phyloP scores from a whole-genome alignment of 1,140 invertebrate genomes.

The Leptinotarsa undecemlineata region DNA sequence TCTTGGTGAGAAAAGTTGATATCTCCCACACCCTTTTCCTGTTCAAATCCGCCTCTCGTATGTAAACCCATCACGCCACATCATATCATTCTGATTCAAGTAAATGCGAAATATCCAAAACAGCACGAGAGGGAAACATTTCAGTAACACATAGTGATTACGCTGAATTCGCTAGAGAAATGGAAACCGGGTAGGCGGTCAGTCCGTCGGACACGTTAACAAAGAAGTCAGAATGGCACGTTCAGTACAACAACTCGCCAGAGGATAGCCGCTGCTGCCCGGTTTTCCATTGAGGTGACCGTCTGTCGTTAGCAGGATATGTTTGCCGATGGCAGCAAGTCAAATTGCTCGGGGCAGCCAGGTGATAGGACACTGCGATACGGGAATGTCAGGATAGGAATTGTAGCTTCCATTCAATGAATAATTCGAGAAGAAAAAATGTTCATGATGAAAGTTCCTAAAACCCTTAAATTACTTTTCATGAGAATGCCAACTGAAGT shows the following conservation, averaged over 20 bases:
- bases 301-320: slow-evolving; percentile 5
- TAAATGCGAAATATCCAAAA: slow-evolving; percentile 6
- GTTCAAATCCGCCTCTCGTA: not conserved
- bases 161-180: not conserved
- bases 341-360: not conserved
- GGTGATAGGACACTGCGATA: not conserved
- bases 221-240: slow-evolving; percentile 5
- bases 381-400: too few species aligned
- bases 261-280: not conserved
- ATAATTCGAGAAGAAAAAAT: too few species aligned
- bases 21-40: not conserved
- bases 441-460: too few species aligned
- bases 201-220: slow-evolving; percentile 4
- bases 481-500: too few species aligned
- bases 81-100: not conserved
- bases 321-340: slow-evolving; percentile 2
- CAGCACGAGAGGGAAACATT: slow-evolving; percentile 2
- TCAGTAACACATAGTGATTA: slow-evolving; percentile 6
- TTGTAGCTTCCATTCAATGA: too few species aligned
- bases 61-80: not conserved
- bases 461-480: too few species aligned
- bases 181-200: not conserved
- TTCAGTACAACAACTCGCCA: slow-evolving; percentile 2
- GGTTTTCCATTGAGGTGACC: not conserved
- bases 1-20: not conserved